A percentile compares a stretch with the other conserved stretches of the same genome.
These are phyloP conservation scores for Jordanella pulchra DNA, from an alignment of 2,797 vertebrate species.

Conservation along the genomic window DNA sequence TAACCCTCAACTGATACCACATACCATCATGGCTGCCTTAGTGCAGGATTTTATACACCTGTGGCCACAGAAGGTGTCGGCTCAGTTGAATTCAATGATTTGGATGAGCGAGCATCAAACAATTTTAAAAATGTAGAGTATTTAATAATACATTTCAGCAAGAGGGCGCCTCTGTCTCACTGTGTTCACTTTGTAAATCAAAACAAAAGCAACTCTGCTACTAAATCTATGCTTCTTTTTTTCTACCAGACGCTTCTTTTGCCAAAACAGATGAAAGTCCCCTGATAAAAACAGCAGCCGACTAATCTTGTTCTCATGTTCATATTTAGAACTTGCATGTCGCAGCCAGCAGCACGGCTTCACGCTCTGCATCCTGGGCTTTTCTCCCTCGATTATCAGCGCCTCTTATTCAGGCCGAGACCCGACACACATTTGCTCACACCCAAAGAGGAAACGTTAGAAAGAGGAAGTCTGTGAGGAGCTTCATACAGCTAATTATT, in stretches of 20 bases:
- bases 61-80: neutral
- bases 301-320: neutral
- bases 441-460: slow-evolving; percentile 13
- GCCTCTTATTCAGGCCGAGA: neutral
- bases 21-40: neutral
- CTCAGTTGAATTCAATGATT: neutral
- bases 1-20: neutral
- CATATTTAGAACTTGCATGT: neutral
- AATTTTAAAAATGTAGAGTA: neutral
- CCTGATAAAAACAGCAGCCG: neutral
- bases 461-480: slow-evolving; percentile 4
- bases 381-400: neutral
- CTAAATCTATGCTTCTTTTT: neutral
- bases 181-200: neutral
- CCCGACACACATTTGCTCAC: slow-evolving; percentile 10
- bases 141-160: neutral
- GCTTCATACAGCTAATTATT: slow-evolving; percentile 41
- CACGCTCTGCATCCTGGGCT: neutral
- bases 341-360: neutral
- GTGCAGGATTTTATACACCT: slow-evolving; percentile 2
- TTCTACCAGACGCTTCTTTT: neutral
- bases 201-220: neutral
- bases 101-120: neutral
- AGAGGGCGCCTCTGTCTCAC: neutral
- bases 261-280: neutral